Conservation (phyloP, 2,113 vertebrate genomes). For the Limnothrissa miodon region DNA sequence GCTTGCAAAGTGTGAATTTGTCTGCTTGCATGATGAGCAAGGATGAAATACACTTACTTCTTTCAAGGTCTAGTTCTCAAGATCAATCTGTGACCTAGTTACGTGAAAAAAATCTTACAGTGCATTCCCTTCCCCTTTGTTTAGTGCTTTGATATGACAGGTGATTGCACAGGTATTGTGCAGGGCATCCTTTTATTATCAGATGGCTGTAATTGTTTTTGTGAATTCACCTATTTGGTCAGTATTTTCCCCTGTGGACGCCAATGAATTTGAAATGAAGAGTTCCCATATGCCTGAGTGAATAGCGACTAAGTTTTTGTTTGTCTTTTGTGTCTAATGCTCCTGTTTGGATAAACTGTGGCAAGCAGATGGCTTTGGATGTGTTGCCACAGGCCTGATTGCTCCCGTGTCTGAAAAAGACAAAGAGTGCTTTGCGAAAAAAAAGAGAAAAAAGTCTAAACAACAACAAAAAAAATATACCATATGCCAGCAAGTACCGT, state of each 20-base stretch:
- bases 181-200: neutral
- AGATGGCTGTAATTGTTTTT: neutral
- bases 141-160: neutral
- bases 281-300: neutral
- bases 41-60: neutral
- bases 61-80: neutral
- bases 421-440: conserved; percentile 35
- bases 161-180: neutral
- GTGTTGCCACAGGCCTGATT: conserved; percentile 37
- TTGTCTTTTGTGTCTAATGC: conserved; percentile 29
- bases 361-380: conserved; percentile 41
- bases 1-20: neutral
- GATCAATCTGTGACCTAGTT: neutral
- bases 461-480: neutral
- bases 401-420: conserved; percentile 35
- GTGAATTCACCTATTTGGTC: neutral
- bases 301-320: neutral
- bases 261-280: conserved; percentile 24
- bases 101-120: neutral
- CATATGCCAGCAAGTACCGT: conserved; percentile 28
- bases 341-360: conserved; percentile 22
- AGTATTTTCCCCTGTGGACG: neutral
- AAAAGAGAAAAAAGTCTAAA: neutral
- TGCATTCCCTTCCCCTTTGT: neutral
- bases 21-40: neutral